Evolutionary conservation across 2,797 vertebrate species (phyloP).

Genomic region (Rhabdomys pumilio): DNA sequence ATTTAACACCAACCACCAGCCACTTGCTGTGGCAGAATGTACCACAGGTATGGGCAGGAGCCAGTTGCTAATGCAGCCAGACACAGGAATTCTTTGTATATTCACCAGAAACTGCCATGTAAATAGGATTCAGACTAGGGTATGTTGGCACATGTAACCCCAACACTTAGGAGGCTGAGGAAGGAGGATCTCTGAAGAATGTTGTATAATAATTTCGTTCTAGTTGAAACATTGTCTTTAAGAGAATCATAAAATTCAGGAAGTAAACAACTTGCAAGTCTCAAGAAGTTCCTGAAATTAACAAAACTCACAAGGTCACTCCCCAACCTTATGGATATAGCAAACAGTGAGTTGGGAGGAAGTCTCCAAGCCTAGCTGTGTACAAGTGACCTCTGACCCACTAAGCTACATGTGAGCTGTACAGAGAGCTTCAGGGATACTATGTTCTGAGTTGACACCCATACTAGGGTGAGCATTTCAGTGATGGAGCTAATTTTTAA

Average conservation of each 20-base stretch:
- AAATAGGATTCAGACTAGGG: not conserved
- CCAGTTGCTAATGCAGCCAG: not conserved
- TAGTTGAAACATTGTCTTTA: not conserved
- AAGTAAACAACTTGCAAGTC: not conserved
- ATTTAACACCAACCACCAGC: constrained; percentile 77
- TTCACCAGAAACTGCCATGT: not conserved
- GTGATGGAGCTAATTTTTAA: not conserved
- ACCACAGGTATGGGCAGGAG: not conserved
- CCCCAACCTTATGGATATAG: not conserved
- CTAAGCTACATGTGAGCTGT: not conserved
- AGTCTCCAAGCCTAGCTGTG: not conserved
- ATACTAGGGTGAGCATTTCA: not conserved
- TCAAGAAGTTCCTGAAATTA: constrained; percentile 19
- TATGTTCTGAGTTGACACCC: not conserved
- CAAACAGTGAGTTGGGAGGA: not conserved
- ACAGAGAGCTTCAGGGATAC: not conserved
- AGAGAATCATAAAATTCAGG: not conserved
- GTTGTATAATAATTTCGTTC: not conserved
- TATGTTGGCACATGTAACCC: not conserved
- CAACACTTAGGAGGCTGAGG: not conserved
- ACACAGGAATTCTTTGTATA: not conserved
- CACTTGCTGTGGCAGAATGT: constrained; percentile 73
- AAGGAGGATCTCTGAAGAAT: not conserved
- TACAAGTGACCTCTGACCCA: not conserved
- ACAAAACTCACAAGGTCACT: not conserved